Evolutionary conservation across 1,140 invertebrate genomes (phyloP).

Genomic region (Chlorops oryzae): DNA sequence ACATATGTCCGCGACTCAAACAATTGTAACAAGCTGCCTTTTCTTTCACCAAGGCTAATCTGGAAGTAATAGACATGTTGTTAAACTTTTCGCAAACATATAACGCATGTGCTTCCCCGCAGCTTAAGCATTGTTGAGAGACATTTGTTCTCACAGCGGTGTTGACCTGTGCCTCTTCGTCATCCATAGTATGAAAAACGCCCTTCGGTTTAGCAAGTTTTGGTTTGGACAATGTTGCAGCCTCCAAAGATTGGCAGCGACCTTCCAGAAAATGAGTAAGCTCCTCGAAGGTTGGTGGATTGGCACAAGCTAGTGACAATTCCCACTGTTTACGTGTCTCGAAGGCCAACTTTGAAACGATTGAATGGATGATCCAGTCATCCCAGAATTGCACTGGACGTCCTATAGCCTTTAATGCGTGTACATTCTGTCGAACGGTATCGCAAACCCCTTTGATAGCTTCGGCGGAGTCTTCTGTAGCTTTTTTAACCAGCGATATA

Average conservation of each 20-base stretch:
- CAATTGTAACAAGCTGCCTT: too few relatives aligned
- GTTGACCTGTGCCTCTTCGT: too few relatives aligned
- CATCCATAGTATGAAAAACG: too few relatives aligned
- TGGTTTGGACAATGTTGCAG: too few relatives aligned
- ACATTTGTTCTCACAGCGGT: too few relatives aligned
- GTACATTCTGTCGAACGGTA: background rate
- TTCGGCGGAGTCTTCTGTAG: background rate
- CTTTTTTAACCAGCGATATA: background rate
- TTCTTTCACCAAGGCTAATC: too few relatives aligned
- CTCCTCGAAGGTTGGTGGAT: background rate
- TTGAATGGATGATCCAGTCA: constrained; percentile 6
- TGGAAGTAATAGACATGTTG: too few relatives aligned
- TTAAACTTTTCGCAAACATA: too few relatives aligned
- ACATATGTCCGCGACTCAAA: too few relatives aligned
- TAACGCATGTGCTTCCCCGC: too few relatives aligned
- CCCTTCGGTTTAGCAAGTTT: too few relatives aligned
- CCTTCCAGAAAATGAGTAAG: background rate
- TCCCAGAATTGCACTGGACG: constrained; percentile 4
- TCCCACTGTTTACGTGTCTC: constrained; percentile 6
- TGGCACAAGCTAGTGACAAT: background rate
- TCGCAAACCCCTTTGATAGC: background rate
- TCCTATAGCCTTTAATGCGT: background rate
- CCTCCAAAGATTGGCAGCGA: constrained; percentile 2
- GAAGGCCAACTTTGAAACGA: background rate
- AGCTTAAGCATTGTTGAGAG: too few relatives aligned